phyloP scores from a whole-genome alignment of 2,797 vertebrate species.

The Zalophus californianus region DNA sequence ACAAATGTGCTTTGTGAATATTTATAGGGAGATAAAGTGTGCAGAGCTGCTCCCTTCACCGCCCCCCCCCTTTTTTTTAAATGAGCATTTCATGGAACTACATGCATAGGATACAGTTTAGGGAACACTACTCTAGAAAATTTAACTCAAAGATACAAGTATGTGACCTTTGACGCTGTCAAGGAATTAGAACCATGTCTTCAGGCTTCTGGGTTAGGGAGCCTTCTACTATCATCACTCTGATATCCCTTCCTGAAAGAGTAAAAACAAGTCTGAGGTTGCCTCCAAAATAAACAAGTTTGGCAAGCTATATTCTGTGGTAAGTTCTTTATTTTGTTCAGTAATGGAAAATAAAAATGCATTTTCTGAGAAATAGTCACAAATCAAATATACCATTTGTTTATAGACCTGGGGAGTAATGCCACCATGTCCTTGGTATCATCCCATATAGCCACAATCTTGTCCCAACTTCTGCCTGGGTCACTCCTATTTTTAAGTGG shows the following conservation, averaged over 20 bases:
- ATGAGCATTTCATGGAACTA: neutral
- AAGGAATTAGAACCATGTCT: neutral
- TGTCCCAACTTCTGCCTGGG: neutral
- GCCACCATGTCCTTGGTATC: neutral
- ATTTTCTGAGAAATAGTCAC: neutral
- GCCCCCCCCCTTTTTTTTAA: neutral
- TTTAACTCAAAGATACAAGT: neutral
- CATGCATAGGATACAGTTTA: neutral
- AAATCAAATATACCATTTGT: neutral
- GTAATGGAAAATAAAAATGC: neutral
- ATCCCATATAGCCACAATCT: neutral
- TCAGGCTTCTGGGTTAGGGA: neutral
- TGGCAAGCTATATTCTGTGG: neutral
- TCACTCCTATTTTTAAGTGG: neutral
- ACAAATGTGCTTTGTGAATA: neutral
- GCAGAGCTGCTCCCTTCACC: neutral
- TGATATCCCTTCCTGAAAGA: neutral
- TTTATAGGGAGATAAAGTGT: neutral
- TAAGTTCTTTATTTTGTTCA: slow-evolving; percentile 9
- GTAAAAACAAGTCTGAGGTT: neutral
- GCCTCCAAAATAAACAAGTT: neutral
- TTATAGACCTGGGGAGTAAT: neutral
- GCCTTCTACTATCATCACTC: neutral
- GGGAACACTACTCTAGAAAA: neutral
- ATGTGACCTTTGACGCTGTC: neutral